Conservation (phyloP, 1,140 invertebrate genomes). For the Diabrotica virgifera region DNA sequence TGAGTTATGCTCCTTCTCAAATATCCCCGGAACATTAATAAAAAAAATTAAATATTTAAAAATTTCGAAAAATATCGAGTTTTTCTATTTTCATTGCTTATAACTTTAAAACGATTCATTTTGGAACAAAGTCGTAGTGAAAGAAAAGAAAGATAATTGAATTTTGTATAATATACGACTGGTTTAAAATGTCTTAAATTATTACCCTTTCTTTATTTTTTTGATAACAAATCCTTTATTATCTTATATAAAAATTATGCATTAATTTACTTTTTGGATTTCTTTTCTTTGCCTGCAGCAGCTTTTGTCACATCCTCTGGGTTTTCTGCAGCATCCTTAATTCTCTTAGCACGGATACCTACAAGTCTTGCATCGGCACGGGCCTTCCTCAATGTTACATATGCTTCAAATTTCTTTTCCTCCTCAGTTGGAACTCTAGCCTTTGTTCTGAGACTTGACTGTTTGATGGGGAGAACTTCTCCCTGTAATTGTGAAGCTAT, state of each 20-base stretch:
- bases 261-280: constrained; percentile 44
- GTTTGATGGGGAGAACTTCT: constrained; percentile 79
- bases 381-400: constrained; percentile 72
- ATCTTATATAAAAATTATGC: constrained; percentile 4
- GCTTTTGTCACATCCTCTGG: constrained; percentile 78
- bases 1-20: too few species aligned
- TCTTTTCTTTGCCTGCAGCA: constrained; percentile 53
- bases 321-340: constrained; percentile 92
- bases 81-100: too few species aligned
- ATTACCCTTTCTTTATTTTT: too few species aligned
- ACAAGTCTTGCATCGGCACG: constrained; percentile 84
- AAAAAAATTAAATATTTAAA: too few species aligned
- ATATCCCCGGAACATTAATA: too few species aligned
- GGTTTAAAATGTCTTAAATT: too few species aligned
- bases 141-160: too few species aligned
- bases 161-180: too few species aligned
- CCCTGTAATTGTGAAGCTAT: constrained; percentile 83
- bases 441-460: constrained; percentile 68
- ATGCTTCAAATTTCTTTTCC: constrained; percentile 91
- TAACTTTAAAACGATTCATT: too few species aligned
- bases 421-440: constrained; percentile 83
- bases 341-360: constrained; percentile 90
- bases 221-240: too few species aligned
- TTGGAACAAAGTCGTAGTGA: too few species aligned
- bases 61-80: too few species aligned